These are phyloP conservation scores for Drosophila neonasuta DNA, from an alignment of 2,888 invertebrate species.

Conservation along the genomic window DNA sequence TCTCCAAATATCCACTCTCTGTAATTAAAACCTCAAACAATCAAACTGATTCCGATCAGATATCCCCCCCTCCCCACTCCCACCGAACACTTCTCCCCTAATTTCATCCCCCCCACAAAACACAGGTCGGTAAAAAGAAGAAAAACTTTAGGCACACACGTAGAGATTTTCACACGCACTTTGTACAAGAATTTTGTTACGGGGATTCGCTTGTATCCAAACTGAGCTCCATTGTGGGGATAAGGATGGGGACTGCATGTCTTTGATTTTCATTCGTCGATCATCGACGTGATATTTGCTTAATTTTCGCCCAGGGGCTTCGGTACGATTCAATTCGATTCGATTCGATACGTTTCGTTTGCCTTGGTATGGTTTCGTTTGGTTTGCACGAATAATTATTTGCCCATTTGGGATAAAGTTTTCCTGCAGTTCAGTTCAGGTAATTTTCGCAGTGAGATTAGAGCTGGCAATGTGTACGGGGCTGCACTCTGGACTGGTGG, in stretches of 20 bases:
- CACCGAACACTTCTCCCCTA: neutral
- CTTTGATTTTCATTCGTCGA: constrained; percentile 50
- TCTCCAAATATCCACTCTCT: constrained; percentile 61
- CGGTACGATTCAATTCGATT: constrained; percentile 7
- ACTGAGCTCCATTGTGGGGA: constrained; percentile 14
- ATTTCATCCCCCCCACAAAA: neutral
- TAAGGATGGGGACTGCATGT: constrained; percentile 26
- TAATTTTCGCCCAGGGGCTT: constrained; percentile 60
- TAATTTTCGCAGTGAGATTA: constrained; percentile 36
- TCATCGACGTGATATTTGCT: constrained; percentile 71
- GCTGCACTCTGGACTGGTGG: constrained; percentile 26
- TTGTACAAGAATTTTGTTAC: constrained; percentile 58
- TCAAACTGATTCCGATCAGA: constrained; percentile 47
- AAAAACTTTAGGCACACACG: constrained; percentile 55
- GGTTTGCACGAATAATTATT: constrained; percentile 71
- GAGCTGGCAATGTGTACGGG: constrained; percentile 28
- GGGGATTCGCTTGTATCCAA: constrained; percentile 33
- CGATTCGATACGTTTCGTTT: constrained; percentile 8
- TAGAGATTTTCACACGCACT: constrained; percentile 65
- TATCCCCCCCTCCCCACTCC: constrained; percentile 1
- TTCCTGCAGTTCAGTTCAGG: constrained; percentile 36
- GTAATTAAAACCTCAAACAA: constrained; percentile 71
- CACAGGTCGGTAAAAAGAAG: neutral
- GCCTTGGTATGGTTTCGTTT: constrained; percentile 26
- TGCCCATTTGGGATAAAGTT: constrained; percentile 71